Base-by-base conservation (phyloP, 2,797 vertebrate species). In the Arnoldichthys spilopterus region DNA sequence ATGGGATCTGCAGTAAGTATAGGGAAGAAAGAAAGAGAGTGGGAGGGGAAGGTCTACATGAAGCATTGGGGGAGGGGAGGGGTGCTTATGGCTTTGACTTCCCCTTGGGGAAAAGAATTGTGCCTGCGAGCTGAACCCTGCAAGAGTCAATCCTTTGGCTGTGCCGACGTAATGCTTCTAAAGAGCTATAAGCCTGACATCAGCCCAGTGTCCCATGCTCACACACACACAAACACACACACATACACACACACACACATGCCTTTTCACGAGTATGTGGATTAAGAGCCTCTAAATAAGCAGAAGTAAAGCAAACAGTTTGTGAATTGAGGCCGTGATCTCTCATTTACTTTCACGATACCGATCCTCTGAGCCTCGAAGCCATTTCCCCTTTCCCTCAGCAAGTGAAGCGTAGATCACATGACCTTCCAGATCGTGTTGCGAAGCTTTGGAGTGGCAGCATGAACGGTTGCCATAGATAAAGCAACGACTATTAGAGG, bases 151-250 rank as follows among this genome's bases (percentile, higher is more conserved):
- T 80, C 72, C 30, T 53, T 4, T 15, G 63, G 32, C 69, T 66
- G 56, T 32, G 49, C 3, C 49, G 69, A 71, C 34, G 74, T 43
- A 83, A 78, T 79, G n/a, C 67, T 76, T 69, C 11, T 12, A 61
- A 30, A 72, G 64, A n/a, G 22, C 18, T 64, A 69, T 77, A 76
- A 22, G 72, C 54, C 43, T 37, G 15, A 63, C 73, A 45, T 76
- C 26, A 30, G 24, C 28, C n/a, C 68, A 61, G 26, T 15, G 67
- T 73, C 26, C 62, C 4, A 62, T 16, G 56, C 61, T 6, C 12
- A 20, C 26, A 6, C 56, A 59, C 56, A 59, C 26, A 59, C 56
- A 59, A 26, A 56, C 54, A 56, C 54, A 56, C 54, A 56, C 2
- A 24, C 2, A 61, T 32, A 64, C 32, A 61, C 30, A 32, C 59